phyloP scores from a whole-genome alignment of 2,113 vertebrate species.

The Xiphophorus couchianus region DNA sequence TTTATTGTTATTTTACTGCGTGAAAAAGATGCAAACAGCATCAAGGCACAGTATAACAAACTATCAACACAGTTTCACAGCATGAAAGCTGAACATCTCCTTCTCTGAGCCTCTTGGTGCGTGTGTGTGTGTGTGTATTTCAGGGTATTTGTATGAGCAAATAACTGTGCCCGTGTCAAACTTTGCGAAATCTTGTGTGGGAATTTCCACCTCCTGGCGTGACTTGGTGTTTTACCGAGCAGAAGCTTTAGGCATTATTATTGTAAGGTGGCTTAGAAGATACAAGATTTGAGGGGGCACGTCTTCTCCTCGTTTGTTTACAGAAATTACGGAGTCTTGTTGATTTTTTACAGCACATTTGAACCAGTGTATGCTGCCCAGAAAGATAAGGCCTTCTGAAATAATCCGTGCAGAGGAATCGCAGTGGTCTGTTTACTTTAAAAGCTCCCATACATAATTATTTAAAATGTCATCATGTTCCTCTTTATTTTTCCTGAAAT shows the following conservation, averaged over 20 bases:
- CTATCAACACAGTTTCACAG: constrained; percentile 54
- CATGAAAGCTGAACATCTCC: constrained; percentile 35
- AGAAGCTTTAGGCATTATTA: constrained; percentile 21
- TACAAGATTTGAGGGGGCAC: background rate
- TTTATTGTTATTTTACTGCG: constrained; percentile 30
- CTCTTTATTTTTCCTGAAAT: constrained; percentile 16
- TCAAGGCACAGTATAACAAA: constrained; percentile 39
- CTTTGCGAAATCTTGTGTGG: background rate
- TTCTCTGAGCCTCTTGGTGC: constrained; percentile 5
- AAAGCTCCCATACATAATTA: constrained; percentile 12
- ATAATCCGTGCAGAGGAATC: background rate
- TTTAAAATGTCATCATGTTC: constrained; percentile 7
- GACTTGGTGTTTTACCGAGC: constrained; percentile 2
- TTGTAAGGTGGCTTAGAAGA: background rate
- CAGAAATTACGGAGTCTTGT: background rate
- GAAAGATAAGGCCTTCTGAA: background rate
- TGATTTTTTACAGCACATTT: background rate
- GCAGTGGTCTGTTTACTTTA: constrained; percentile 7
- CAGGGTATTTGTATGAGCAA: constrained; percentile 7
- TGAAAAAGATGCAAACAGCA: constrained; percentile 45
- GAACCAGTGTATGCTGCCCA: background rate
- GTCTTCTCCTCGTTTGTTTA: background rate
- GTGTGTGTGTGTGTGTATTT: background rate
- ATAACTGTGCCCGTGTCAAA: background rate
- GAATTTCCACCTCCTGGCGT: constrained; percentile 5